Conservation (phyloP, 2,113 vertebrate genomes). For the human region DNA sequence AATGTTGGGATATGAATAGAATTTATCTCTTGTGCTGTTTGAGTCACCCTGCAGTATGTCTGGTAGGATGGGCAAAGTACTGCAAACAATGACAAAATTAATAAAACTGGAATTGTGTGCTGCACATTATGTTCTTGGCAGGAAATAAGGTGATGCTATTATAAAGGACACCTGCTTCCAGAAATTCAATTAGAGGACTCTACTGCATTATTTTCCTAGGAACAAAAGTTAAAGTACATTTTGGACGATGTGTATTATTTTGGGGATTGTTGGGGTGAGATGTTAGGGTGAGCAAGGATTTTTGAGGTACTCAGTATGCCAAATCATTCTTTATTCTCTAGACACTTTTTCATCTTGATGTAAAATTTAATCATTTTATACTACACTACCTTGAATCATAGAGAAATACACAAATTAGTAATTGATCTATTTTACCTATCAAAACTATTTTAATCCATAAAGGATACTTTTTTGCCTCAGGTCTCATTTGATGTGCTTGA, state of each 20-base stretch:
- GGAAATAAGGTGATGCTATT: constrained; percentile 61
- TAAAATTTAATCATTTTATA: background rate
- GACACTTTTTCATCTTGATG: background rate
- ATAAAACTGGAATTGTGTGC: constrained; percentile 46
- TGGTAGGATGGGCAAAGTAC: background rate
- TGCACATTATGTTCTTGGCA: constrained; percentile 73
- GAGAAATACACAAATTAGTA: background rate
- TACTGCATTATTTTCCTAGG: background rate
- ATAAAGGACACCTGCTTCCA: constrained; percentile 63
- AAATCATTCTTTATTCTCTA: background rate
- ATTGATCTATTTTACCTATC: background rate
- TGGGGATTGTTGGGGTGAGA: background rate
- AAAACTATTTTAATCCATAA: background rate
- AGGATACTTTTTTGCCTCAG: background rate
- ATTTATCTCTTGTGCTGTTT: background rate
- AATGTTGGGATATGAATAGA: constrained; percentile 36
- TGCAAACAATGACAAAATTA: constrained; percentile 66
- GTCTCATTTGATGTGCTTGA: background rate
- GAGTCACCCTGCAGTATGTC: background rate
- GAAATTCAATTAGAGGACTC: constrained; percentile 32
- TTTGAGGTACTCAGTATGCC: background rate
- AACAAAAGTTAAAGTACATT: constrained; percentile 16
- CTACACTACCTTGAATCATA: background rate
- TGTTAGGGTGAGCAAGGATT: background rate
- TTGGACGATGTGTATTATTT: background rate